phyloP scores from a whole-genome alignment of 2,113 vertebrate genomes.

The Etheostoma spectabile region DNA sequence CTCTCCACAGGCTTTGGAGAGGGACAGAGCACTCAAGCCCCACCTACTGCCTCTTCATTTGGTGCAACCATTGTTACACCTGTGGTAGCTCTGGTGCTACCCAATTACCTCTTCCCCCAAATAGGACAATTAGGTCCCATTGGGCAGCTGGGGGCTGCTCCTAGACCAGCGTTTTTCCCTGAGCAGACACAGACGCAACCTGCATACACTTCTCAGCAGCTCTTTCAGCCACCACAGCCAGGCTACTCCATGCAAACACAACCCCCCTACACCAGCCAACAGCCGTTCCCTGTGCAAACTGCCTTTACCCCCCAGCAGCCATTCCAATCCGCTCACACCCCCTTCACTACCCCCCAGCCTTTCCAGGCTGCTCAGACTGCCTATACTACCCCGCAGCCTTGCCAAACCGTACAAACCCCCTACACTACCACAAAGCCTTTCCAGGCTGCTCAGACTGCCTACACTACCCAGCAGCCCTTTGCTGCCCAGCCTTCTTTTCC shows the following conservation, averaged over 20 bases:
- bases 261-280: constrained; percentile 67
- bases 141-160: constrained; percentile 69
- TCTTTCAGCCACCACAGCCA: constrained; percentile 69
- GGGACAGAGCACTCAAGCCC: constrained; percentile 74
- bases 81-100: constrained; percentile 89
- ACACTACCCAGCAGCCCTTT: constrained; percentile 68
- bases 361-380: constrained; percentile 68
- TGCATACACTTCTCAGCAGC: constrained; percentile 73
- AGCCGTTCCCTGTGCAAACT: constrained; percentile 75
- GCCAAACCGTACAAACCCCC: constrained; percentile 58
- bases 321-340: constrained; percentile 65
- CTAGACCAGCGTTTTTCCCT: constrained; percentile 82
- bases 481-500: constrained; percentile 79
- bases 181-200: constrained; percentile 79
- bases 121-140: constrained; percentile 68
- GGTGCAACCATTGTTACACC: constrained; percentile 88
- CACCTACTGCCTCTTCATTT: constrained; percentile 78
- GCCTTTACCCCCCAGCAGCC: constrained; percentile 79
- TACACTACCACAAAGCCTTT: constrained; percentile 79
- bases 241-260: constrained; percentile 68
- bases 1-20: constrained; percentile 79
- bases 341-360: constrained; percentile 77
- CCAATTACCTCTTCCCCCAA: constrained; percentile 86
- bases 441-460: constrained; percentile 54
- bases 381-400: constrained; percentile 63